A percentile compares a stretch with the other conserved stretches of the same genome.
Evolutionary conservation across 37 sponge, comb jelly and placozoan genomes (phyloP).

Genomic region (Oopsacas minuta): DNA sequence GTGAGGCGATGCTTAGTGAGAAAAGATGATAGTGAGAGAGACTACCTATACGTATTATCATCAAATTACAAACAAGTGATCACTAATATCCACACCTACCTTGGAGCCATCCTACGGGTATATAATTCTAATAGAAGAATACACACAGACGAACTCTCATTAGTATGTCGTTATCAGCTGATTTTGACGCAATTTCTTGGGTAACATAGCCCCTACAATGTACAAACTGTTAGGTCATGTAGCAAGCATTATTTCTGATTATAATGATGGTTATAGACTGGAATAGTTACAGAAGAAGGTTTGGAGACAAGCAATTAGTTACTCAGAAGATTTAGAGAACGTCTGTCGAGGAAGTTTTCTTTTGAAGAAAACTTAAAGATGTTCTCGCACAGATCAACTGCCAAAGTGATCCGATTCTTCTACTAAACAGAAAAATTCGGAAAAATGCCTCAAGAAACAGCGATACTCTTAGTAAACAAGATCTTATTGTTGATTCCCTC

Average conservation of each 20-base stretch:
- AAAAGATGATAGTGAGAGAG: neutral
- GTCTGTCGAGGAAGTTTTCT: too few relatives aligned
- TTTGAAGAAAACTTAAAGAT: too few relatives aligned
- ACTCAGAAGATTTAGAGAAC: too few relatives aligned
- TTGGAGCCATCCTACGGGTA: neutral
- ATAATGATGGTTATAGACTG: too few relatives aligned
- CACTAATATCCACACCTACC: neutral
- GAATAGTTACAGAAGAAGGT: neutral
- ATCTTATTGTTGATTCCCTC: too few relatives aligned
- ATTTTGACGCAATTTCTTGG: too few relatives aligned
- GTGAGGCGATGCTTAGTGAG: neutral
- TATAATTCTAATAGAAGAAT: neutral
- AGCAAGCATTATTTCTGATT: too few relatives aligned
- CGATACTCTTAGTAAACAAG: too few relatives aligned
- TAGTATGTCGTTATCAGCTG: neutral
- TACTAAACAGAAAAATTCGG: too few relatives aligned
- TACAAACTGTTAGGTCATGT: neutral
- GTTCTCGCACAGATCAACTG: too few relatives aligned
- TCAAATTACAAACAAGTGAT: neutral
- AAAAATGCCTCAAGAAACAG: too few relatives aligned
- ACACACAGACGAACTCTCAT: neutral
- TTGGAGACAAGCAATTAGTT: neutral
- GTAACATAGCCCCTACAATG: neutral
- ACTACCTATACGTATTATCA: neutral
- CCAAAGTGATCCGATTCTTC: too few relatives aligned